Conservation (phyloP, 2,888 invertebrate genomes). For the Polydrusus pterygomalis region DNA sequence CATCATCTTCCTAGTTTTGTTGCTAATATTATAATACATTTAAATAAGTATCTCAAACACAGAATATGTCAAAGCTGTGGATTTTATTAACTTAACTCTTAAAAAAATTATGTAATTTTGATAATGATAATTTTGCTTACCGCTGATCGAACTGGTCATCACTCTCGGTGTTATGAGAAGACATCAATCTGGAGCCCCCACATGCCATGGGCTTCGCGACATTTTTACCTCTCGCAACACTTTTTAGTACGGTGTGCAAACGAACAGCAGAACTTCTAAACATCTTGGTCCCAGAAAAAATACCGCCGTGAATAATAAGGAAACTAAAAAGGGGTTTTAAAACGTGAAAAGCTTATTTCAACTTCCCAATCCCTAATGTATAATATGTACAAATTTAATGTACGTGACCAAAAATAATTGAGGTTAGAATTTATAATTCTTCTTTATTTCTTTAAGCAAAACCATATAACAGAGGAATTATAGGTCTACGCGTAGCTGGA, state of each 20-base stretch:
- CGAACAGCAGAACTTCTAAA: slow-evolving; percentile 73
- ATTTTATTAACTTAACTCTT: too few relatives aligned
- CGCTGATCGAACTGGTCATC: slow-evolving; percentile 89
- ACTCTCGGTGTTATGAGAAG: slow-evolving; percentile 77
- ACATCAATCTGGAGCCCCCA: slow-evolving; percentile 66
- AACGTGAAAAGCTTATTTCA: background rate
- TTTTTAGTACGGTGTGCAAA: slow-evolving; percentile 69
- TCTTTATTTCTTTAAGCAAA: background rate
- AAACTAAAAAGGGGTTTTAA: background rate
- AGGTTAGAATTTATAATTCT: slow-evolving; percentile 8
- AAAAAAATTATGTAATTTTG: too few relatives aligned
- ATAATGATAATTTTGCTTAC: slow-evolving; percentile 64
- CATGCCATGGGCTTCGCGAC: slow-evolving; percentile 29
- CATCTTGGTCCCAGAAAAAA: slow-evolving; percentile 68
- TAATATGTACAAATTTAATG: background rate
- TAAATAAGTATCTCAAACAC: too few relatives aligned
- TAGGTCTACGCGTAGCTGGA: too few relatives aligned
- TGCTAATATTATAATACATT: too few relatives aligned
- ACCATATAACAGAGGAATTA: too few relatives aligned
- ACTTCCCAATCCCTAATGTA: background rate
- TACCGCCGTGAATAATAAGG: background rate
- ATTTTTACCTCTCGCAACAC: slow-evolving; percentile 56
- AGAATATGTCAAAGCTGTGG: too few relatives aligned
- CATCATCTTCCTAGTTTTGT: too few relatives aligned
- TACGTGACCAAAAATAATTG: slow-evolving; percentile 7